These are phyloP conservation scores for Pomacea canaliculata DNA, from an alignment of 2,888 invertebrate genomes.

Conservation along the genomic window DNA sequence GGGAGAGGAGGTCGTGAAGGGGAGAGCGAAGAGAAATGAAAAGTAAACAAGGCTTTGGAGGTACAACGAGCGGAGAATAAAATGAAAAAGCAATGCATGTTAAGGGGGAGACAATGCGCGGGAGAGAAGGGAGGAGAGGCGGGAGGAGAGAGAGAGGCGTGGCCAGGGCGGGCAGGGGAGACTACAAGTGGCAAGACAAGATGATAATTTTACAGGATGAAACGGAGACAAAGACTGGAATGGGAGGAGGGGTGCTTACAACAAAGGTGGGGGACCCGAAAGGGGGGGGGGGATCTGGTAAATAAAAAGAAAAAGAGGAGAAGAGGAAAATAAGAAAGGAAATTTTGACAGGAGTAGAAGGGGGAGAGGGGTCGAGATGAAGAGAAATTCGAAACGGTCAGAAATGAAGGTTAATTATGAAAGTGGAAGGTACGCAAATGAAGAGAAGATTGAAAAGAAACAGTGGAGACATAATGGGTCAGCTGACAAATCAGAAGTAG, in stretches of 20 bases:
- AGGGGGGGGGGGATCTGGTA: background rate
- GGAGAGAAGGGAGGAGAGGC: background rate
- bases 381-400: slow-evolving; percentile 4
- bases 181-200: background rate
- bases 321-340: background rate
- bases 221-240: slow-evolving; percentile 1
- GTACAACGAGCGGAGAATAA: too few species aligned
- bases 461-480: too few species aligned
- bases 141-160: background rate
- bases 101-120: background rate
- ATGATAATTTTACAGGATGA: background rate
- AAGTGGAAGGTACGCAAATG: too few species aligned
- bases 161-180: background rate
- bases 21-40: too few species aligned
- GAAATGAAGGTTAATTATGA: background rate
- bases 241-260: background rate
- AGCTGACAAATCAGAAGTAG: too few species aligned
- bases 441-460: too few species aligned
- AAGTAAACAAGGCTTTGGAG: too few species aligned
- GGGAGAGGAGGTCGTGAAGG: too few species aligned
- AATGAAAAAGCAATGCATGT: too few species aligned
- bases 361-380: slow-evolving; percentile 4
- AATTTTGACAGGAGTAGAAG: background rate
- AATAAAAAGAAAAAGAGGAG: background rate
- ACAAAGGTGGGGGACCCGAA: too few species aligned